These are phyloP conservation scores for Gopherus evgoodei DNA, from an alignment of 2,113 vertebrate species.

Conservation along the genomic window DNA sequence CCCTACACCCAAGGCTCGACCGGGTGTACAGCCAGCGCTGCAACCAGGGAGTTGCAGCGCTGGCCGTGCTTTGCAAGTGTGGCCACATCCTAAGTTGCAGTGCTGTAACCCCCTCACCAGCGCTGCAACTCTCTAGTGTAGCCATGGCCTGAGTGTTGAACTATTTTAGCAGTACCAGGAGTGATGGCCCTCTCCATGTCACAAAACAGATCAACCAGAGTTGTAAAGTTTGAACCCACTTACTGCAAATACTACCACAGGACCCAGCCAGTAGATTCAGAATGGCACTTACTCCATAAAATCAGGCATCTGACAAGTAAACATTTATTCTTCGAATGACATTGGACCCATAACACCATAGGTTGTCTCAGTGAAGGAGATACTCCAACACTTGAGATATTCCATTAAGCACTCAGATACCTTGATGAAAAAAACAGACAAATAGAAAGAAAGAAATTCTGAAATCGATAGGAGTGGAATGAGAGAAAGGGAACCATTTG, in stretches of 20 bases:
- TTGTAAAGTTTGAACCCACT: background rate
- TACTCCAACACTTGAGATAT: background rate
- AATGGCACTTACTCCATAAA: background rate
- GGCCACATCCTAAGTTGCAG: too few species aligned
- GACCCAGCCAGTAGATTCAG: background rate
- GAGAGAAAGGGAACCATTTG: background rate
- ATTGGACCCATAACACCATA: background rate
- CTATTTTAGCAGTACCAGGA: conserved; percentile 12
- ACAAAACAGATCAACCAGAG: conserved; percentile 6
- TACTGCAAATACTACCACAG: background rate
- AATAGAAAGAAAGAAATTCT: background rate
- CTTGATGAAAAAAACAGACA: background rate
- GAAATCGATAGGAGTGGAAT: background rate
- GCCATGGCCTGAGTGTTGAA: background rate
- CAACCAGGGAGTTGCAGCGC: too few species aligned
- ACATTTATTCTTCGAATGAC: background rate
- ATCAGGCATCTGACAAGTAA: background rate
- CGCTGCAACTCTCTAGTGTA: too few species aligned
- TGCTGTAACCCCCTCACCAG: too few species aligned
- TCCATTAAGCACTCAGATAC: background rate
- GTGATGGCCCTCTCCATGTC: conserved; percentile 27
- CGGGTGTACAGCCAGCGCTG: too few species aligned
- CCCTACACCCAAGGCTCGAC: too few species aligned
- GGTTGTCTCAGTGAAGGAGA: background rate
- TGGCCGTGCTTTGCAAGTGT: too few species aligned